Conservation (phyloP, 2,888 invertebrate genomes). For the Harpalus rufipes region DNA sequence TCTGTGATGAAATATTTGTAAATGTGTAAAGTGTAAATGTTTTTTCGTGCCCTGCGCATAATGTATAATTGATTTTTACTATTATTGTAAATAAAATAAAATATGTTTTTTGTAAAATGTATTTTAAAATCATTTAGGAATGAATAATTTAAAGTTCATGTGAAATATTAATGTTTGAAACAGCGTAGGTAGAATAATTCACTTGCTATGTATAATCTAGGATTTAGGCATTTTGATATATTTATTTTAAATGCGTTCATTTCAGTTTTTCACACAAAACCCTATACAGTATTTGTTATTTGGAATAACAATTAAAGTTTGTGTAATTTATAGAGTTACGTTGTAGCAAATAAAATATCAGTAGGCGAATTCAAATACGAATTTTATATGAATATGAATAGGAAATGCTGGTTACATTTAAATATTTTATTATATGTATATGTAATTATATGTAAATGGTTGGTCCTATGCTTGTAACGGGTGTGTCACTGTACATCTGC, state of each 20-base stretch:
- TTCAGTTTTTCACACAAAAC: background rate
- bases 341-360: background rate
- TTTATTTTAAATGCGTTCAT: background rate
- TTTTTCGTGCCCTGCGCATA: background rate
- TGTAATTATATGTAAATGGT: constrained; percentile 6
- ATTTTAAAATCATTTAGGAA: background rate
- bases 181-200: background rate
- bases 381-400: background rate
- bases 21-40: background rate
- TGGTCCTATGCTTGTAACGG: background rate
- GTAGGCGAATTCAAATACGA: background rate
- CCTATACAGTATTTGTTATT: background rate
- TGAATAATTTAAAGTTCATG: background rate
- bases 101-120: background rate
- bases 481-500: background rate
- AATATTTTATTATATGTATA: constrained; percentile 8
- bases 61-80: background rate
- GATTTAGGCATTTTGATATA: background rate
- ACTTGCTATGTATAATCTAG: background rate
- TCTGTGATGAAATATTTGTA: background rate
- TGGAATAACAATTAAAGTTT: background rate
- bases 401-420: background rate
- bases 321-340: background rate
- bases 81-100: background rate
- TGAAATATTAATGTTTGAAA: background rate